Conservation (phyloP, 2,113 vertebrate genomes). For the Oryzias woworae region DNA sequence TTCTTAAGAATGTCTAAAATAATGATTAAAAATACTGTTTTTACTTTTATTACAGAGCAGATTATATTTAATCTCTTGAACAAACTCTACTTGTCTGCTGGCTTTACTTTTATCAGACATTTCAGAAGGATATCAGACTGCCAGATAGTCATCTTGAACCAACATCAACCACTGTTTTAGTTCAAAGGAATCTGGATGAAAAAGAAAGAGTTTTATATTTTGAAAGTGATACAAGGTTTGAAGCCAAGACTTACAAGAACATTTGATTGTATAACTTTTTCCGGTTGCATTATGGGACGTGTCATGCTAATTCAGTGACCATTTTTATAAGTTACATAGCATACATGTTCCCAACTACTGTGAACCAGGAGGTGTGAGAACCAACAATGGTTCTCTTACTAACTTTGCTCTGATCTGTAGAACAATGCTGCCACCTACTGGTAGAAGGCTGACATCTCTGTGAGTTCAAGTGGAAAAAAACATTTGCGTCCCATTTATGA, state of each 20-base stretch:
- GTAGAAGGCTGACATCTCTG: too few relatives aligned
- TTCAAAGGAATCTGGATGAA: slow-evolving; percentile 12
- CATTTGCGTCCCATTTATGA: too few relatives aligned
- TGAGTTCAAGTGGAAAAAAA: too few relatives aligned
- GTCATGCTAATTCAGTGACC: slow-evolving; percentile 5
- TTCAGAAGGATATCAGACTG: slow-evolving; percentile 12
- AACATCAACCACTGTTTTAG: slow-evolving; percentile 30
- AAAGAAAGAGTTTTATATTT: slow-evolving; percentile 11
- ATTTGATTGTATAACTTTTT: slow-evolving; percentile 37
- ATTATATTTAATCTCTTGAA: background rate
- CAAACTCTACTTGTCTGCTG: background rate
- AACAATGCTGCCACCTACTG: slow-evolving; percentile 8
- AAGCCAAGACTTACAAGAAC: slow-evolving; percentile 23
- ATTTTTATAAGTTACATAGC: slow-evolving; percentile 1
- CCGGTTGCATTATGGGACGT: slow-evolving; percentile 2
- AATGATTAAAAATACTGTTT: too few relatives aligned
- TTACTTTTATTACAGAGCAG: too few relatives aligned
- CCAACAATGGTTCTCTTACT: background rate
- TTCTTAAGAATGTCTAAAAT: too few relatives aligned
- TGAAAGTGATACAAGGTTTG: slow-evolving; percentile 21
- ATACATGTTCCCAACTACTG: slow-evolving; percentile 18
- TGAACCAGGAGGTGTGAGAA: slow-evolving; percentile 14
- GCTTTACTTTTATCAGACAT: slow-evolving; percentile 6
- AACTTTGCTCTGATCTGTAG: background rate
- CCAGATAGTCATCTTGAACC: slow-evolving; percentile 28